These are phyloP conservation scores for Lymantria monacha DNA, from an alignment of 2,888 invertebrate genomes.

Conservation along the genomic window DNA sequence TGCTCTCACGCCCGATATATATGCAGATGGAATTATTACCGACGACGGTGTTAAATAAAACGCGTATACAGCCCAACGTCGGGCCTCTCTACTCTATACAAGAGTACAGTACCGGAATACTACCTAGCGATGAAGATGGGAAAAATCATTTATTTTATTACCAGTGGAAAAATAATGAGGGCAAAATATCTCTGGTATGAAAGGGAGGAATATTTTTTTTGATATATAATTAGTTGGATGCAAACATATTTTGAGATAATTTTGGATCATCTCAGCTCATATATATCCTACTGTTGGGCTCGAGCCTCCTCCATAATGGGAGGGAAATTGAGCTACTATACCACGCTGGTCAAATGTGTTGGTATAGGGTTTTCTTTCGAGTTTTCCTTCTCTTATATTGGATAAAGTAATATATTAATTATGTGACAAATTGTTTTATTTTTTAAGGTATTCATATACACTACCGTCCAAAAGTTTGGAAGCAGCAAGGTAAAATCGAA, in stretches of 20 bases:
- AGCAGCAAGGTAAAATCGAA: too few relatives aligned
- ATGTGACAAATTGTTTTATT: too few relatives aligned
- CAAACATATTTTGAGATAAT: constrained; percentile 10
- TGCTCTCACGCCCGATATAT: constrained; percentile 50
- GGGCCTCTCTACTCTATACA: constrained; percentile 15
- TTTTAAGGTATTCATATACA: too few relatives aligned
- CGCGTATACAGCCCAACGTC: constrained; percentile 34
- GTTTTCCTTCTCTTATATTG: too few relatives aligned
- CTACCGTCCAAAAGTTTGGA: too few relatives aligned
- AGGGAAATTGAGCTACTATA: too few relatives aligned
- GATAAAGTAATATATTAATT: too few relatives aligned
- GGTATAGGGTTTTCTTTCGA: too few relatives aligned
- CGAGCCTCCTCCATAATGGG: too few relatives aligned
- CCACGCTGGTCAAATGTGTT: too few relatives aligned
- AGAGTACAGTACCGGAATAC: constrained; percentile 39
- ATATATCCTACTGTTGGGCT: too few relatives aligned
- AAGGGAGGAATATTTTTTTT: constrained; percentile 30
- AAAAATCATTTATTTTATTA: constrained; percentile 70
- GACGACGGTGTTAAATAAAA: constrained; percentile 59
- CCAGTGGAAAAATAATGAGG: constrained; percentile 56
- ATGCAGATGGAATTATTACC: constrained; percentile 66
- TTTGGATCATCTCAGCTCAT: neutral
- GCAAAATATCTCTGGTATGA: constrained; percentile 31
- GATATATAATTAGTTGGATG: constrained; percentile 43
- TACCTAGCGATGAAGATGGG: constrained; percentile 58